These are phyloP conservation scores for Napeogenes inachia DNA, from an alignment of 2,888 invertebrate genomes.

Conservation along the genomic window DNA sequence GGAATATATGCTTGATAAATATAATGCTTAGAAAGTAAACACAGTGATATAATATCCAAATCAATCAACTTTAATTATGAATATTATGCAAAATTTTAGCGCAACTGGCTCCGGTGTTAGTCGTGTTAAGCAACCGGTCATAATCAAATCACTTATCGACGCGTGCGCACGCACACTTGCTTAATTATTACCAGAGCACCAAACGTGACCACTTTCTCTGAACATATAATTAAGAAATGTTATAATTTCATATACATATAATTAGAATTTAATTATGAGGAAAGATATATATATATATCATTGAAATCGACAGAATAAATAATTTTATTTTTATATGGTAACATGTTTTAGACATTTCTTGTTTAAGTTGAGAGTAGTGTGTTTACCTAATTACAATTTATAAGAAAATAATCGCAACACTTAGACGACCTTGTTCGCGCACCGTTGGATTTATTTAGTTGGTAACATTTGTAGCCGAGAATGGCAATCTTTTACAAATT, in stretches of 20 bases:
- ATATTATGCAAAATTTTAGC: slow-evolving; percentile 27
- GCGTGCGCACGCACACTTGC: slow-evolving; percentile 39
- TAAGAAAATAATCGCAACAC: slow-evolving; percentile 15
- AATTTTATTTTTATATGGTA: no score
- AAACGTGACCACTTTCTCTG: slow-evolving; percentile 13
- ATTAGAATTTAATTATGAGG: not conserved
- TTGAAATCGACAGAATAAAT: no score
- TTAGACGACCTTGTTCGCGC: slow-evolving; percentile 21
- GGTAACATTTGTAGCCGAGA: slow-evolving; percentile 14
- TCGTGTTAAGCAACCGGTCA: slow-evolving; percentile 31
- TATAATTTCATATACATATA: not conserved
- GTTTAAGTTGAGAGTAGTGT: not conserved
- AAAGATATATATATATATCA: no score
- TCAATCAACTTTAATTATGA: slow-evolving; percentile 13
- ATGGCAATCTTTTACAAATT: slow-evolving; percentile 21
- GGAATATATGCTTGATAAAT: not conserved
- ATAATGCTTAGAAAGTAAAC: slow-evolving; percentile 7
- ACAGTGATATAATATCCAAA: slow-evolving; percentile 6
- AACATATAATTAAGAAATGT: slow-evolving; percentile 7
- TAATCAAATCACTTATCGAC: slow-evolving; percentile 44
- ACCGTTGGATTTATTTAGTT: slow-evolving; percentile 21
- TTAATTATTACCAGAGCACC: slow-evolving; percentile 16
- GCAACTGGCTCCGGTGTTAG: slow-evolving; percentile 15
- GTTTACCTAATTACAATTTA: slow-evolving; percentile 8
- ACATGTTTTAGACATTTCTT: no score